A percentile compares a stretch with the other conserved stretches of the same genome.
phyloP scores from a whole-genome alignment of 2,113 vertebrate species.

The Lethenteron camtschaticum region DNA sequence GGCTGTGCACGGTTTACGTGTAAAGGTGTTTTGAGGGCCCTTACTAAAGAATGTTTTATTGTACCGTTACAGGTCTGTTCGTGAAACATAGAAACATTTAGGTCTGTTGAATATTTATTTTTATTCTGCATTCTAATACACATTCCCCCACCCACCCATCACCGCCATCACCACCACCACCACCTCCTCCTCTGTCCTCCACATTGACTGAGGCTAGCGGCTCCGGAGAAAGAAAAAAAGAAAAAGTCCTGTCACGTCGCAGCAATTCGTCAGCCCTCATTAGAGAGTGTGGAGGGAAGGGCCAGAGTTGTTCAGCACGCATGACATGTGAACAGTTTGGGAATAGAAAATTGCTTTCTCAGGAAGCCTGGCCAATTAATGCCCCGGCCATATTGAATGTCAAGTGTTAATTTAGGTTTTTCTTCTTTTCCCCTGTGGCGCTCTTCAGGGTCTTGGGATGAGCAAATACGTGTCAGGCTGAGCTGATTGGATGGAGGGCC shows the following conservation, averaged over 20 bases:
- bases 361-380: constrained; percentile 99
- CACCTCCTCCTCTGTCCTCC: too few relatives aligned
- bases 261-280: constrained; percentile 99
- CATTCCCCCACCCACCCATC: too few relatives aligned
- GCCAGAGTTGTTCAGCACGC: constrained; percentile 51
- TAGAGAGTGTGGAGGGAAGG: constrained; percentile 58
- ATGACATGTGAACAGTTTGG: constrained; percentile 83
- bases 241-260: constrained; percentile 71
- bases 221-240: too few relatives aligned
- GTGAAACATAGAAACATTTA: too few relatives aligned
- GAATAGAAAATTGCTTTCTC: constrained; percentile 99
- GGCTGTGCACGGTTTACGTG: too few relatives aligned
- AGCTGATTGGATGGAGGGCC: constrained; percentile 92
- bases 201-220: too few relatives aligned
- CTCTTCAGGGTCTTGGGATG: constrained; percentile 58
- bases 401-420: constrained; percentile 99
- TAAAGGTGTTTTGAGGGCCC: too few relatives aligned
- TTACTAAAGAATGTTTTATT: too few relatives aligned
- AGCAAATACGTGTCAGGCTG: constrained; percentile 97
- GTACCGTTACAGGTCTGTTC: too few relatives aligned
- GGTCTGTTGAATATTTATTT: too few relatives aligned
- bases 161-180: too few relatives aligned
- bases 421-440: constrained; percentile 57
- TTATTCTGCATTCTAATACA: too few relatives aligned
- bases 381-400: constrained; percentile 99